phyloP scores from a whole-genome alignment of 2,113 vertebrate genomes.

The Notothenia rossii region DNA sequence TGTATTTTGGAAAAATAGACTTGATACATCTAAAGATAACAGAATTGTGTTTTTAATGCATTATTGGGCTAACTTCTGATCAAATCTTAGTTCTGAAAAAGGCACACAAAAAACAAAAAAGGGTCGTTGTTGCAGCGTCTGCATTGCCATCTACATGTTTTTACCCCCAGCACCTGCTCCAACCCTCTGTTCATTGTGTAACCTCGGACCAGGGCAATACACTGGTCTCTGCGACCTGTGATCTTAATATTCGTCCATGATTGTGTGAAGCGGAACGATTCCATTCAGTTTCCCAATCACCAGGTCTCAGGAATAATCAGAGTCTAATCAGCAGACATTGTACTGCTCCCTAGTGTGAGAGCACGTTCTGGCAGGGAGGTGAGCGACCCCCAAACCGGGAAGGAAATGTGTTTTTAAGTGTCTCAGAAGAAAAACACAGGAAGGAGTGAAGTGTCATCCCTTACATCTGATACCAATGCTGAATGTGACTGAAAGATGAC shows the following conservation, averaged over 20 bases:
- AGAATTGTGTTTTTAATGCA: no score
- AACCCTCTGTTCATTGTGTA: conserved; percentile 5
- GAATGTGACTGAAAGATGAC: conserved; percentile 2
- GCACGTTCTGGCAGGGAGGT: conserved; percentile 19
- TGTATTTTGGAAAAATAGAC: not conserved
- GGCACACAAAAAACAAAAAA: not conserved
- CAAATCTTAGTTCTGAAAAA: not conserved
- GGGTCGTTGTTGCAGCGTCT: not conserved
- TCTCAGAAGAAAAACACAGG: conserved; percentile 34
- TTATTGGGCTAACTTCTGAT: not conserved
- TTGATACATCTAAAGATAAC: not conserved
- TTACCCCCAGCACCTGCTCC: not conserved
- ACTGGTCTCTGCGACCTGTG: conserved; percentile 36
- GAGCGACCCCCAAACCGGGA: conserved; percentile 43
- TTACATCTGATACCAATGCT: not conserved
- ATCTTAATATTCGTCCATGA: conserved; percentile 54
- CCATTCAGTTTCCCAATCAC: conserved; percentile 53
- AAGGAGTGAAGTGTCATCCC: conserved; percentile 11
- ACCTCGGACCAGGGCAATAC: conserved; percentile 32
- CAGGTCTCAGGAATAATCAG: conserved; percentile 62
- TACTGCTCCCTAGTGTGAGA: conserved; percentile 47
- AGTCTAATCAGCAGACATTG: conserved; percentile 69
- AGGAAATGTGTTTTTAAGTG: conserved; percentile 46
- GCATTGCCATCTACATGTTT: not conserved
- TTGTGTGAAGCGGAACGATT: conserved; percentile 33